Percentiles rank a stretch among this genome's conserved stretches.
Evolutionary conservation across 2,113 vertebrate species (phyloP).

Genomic region (Argyrosomus japonicus): DNA sequence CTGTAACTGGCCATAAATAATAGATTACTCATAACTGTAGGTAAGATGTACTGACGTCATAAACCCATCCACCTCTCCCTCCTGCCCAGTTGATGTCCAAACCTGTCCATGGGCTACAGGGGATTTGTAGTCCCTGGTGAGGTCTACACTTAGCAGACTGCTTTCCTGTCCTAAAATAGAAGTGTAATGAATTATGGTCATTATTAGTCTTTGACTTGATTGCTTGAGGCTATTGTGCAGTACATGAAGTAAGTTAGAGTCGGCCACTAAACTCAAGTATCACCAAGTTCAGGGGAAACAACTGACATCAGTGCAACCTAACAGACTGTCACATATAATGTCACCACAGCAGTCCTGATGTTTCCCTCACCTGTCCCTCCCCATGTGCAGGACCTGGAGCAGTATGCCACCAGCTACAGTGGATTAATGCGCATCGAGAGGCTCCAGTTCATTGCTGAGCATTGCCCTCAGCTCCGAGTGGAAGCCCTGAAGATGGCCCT

Average conservation of each 20-base stretch:
- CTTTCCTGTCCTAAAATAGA: neutral
- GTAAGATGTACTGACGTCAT: no score
- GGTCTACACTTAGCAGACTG: no score
- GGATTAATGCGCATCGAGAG: slow-evolving; percentile 97
- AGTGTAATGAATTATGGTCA: neutral
- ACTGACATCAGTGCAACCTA: neutral
- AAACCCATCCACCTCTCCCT: no score
- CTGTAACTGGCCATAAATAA: no score
- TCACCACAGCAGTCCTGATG: neutral
- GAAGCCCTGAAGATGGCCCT: slow-evolving; percentile 98
- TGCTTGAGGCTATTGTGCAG: neutral
- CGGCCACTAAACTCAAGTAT: neutral
- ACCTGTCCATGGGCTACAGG: no score
- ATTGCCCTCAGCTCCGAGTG: slow-evolving; percentile 93
- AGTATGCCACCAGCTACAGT: slow-evolving; percentile 95
- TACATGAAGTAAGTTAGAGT: neutral
- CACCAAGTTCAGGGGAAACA: neutral
- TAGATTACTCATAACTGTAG: no score
- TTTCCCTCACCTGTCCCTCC: neutral
- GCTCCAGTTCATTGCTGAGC: slow-evolving; percentile 97
- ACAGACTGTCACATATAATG: neutral
- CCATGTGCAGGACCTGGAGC: slow-evolving; percentile 91
- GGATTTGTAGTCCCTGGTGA: no score
- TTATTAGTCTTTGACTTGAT: neutral
- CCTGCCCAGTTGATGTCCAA: no score